These are phyloP conservation scores for Cyanoliseus patagonus DNA, from an alignment of 2,113 vertebrate species.

Conservation along the genomic window DNA sequence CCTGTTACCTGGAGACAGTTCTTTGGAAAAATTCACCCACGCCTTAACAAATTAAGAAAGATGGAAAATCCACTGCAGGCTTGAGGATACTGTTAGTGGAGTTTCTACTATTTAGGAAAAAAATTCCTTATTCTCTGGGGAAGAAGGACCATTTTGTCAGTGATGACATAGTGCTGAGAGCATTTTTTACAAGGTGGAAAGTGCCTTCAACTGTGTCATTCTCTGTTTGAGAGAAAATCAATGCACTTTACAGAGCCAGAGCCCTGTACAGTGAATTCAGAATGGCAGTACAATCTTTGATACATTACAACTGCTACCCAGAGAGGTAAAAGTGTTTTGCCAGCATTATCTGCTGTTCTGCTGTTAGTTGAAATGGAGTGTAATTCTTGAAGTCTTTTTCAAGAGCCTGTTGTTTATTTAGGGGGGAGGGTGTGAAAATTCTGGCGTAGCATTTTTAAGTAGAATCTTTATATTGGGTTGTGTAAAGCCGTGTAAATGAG, in stretches of 20 bases:
- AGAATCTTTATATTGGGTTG: not conserved
- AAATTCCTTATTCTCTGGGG: not conserved
- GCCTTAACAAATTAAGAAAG: not conserved
- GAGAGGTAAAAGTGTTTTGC: not conserved
- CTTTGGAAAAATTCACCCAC: not conserved
- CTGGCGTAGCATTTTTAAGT: not conserved
- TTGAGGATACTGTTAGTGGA: not conserved
- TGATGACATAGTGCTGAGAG: not conserved
- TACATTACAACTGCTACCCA: not conserved
- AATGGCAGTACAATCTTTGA: not conserved
- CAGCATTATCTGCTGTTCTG: not conserved
- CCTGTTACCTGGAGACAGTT: not conserved
- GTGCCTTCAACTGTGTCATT: not conserved
- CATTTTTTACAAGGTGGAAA: not conserved
- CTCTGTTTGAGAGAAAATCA: not conserved
- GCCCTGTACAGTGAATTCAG: not conserved
- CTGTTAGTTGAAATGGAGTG: not conserved
- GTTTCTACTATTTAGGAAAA: not conserved
- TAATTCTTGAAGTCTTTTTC: not conserved
- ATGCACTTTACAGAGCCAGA: not conserved
- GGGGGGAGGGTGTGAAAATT: not conserved
- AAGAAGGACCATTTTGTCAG: not conserved
- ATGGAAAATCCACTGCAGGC: not conserved
- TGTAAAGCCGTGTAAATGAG: too few species aligned
- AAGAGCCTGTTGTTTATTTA: not conserved